Percentiles rank a stretch among this genome's conserved stretches.
Evolutionary conservation across 2,797 vertebrate genomes (phyloP).

Genomic region (Halcyon leucocephala): DNA sequence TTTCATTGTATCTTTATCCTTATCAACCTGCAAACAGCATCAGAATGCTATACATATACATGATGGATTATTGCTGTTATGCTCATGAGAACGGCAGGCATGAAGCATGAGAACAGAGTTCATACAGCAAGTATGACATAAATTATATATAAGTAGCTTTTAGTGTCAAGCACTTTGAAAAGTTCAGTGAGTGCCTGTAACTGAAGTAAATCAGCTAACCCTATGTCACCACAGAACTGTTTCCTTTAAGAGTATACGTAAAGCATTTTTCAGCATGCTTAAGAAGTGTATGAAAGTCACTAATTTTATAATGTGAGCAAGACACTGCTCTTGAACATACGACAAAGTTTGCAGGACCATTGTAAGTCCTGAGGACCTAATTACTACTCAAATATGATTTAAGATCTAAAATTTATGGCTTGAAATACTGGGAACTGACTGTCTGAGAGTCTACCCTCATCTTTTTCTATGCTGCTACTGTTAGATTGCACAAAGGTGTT

Average conservation of each 20-base stretch:
- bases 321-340: not conserved
- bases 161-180: not conserved
- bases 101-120: slow-evolving; percentile 43
- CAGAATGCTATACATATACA: not conserved
- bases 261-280: not conserved
- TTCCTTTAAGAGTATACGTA: not conserved
- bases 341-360: not conserved
- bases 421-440: not conserved
- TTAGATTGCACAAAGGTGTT: not conserved
- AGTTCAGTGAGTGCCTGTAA: slow-evolving; percentile 12
- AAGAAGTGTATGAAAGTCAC: not conserved
- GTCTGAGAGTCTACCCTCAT: not conserved
- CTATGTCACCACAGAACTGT: not conserved
- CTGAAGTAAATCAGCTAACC: slow-evolving; percentile 3
- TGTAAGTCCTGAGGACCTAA: not conserved
- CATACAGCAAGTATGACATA: slow-evolving; percentile 31
- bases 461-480: not conserved
- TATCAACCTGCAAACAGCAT: not conserved
- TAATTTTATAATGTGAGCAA: not conserved
- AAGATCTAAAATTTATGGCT: not conserved
- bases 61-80: slow-evolving; percentile 46
- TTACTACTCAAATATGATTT: not conserved
- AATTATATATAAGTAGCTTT: slow-evolving; percentile 57
- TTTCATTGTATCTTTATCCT: slow-evolving; percentile 3
- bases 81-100: not conserved